A percentile compares a stretch with the other conserved stretches of the same genome.
These are phyloP conservation scores for Phycodurus eques DNA, from an alignment of 2,113 vertebrate genomes.

Conservation along the genomic window DNA sequence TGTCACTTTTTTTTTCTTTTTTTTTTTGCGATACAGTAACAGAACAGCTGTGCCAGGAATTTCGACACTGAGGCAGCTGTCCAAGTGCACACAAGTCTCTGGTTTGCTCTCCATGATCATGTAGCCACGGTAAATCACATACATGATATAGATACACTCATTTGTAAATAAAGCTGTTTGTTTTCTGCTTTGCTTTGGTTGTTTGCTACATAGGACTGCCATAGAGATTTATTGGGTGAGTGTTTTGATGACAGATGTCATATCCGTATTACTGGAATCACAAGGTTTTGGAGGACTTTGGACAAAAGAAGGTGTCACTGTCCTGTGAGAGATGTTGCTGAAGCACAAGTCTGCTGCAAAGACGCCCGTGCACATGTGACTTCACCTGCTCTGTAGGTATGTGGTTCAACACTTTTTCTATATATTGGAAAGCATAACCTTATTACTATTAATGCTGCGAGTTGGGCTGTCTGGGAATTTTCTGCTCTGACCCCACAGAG, in stretches of 20 bases:
- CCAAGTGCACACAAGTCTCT: constrained; percentile 18
- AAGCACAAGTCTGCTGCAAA: constrained; percentile 23
- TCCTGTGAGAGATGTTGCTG: constrained; percentile 54
- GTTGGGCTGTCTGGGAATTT: background rate
- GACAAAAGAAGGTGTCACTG: constrained; percentile 39
- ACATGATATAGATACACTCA: background rate
- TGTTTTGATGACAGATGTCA: constrained; percentile 6
- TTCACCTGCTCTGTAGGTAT: constrained; percentile 50
- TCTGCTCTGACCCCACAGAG: background rate
- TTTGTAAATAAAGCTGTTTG: background rate
- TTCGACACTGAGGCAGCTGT: constrained; percentile 43
- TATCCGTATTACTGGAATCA: constrained; percentile 44
- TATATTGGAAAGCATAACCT: background rate
- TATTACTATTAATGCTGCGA: background rate
- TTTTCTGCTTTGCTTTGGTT: background rate
- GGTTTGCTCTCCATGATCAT: constrained; percentile 3
- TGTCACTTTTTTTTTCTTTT: background rate
- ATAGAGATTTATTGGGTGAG: constrained; percentile 14
- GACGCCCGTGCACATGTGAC: constrained; percentile 38
- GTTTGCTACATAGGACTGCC: constrained; percentile 5
- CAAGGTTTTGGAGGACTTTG: constrained; percentile 70
- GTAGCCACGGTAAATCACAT: background rate
- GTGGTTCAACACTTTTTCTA: constrained; percentile 6
- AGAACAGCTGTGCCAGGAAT: constrained; percentile 35
- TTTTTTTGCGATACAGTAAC: constrained; percentile 20